Percentiles rank a stretch among this genome's conserved stretches.
Conservation (phyloP, 2,797 vertebrate species). For the Typhlichthys eigenmanni region DNA sequence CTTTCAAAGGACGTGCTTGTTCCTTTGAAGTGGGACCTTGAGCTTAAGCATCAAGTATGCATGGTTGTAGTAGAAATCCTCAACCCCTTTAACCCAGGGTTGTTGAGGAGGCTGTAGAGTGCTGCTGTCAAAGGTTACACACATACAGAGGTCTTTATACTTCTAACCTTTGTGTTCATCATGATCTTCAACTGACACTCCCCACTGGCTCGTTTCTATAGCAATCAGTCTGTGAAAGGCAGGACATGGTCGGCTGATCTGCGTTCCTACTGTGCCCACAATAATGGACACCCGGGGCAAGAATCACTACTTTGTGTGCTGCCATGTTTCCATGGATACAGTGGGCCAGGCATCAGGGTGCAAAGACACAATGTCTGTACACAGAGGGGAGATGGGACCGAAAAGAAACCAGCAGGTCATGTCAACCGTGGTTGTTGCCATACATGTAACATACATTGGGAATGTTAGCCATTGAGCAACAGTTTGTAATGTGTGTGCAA, state of each 20-base stretch:
- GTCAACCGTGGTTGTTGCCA: conserved; percentile 28
- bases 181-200: conserved; percentile 10
- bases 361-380: conserved; percentile 32
- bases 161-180: conserved; percentile 14
- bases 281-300: conserved; percentile 40
- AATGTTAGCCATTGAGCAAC: conserved; percentile 5
- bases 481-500: background rate
- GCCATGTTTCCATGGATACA: conserved; percentile 60
- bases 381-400: conserved; percentile 34
- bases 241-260: conserved; percentile 30
- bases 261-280: conserved; percentile 46
- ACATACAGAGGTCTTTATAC: conserved; percentile 7
- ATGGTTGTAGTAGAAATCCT: background rate
- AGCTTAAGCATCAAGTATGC: background rate
- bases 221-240: conserved; percentile 19
- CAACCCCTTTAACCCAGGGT: background rate
- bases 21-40: background rate
- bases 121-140: background rate
- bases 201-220: conserved; percentile 33
- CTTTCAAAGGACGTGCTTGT: background rate
- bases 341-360: conserved; percentile 47
- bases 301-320: conserved; percentile 47
- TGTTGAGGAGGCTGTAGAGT: background rate
- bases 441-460: conserved; percentile 16
- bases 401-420: conserved; percentile 33